A percentile compares a stretch with the other conserved stretches of the same genome.
These are phyloP conservation scores for Agriopis marginaria DNA, from an alignment of 2,888 invertebrate species.

Conservation along the genomic window DNA sequence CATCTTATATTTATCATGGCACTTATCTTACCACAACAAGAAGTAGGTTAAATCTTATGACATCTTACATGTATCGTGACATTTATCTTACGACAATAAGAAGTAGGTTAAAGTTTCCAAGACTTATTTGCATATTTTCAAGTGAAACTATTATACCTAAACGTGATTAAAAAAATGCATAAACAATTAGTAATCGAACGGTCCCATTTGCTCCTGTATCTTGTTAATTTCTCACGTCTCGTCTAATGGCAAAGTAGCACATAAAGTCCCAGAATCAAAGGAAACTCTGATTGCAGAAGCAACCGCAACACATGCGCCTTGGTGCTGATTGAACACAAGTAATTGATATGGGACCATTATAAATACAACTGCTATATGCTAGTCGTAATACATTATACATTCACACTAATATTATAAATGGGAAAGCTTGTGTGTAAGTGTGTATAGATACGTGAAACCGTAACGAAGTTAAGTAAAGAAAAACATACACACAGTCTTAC, in stretches of 20 bases:
- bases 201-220: slow-evolving; percentile 6
- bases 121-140: too few relatives aligned
- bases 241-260: slow-evolving; percentile 80
- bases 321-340: slow-evolving; percentile 26
- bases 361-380: background rate
- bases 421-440: too few relatives aligned
- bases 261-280: slow-evolving; percentile 72
- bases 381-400: background rate
- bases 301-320: slow-evolving; percentile 17
- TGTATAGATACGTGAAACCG: too few relatives aligned
- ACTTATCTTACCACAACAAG: too few relatives aligned
- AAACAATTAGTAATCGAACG: slow-evolving; percentile 2
- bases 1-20: too few relatives aligned
- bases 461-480: too few relatives aligned
- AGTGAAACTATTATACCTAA: background rate
- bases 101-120: too few relatives aligned
- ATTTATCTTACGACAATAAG: too few relatives aligned
- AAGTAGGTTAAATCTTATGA: too few relatives aligned
- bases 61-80: too few relatives aligned
- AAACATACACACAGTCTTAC: too few relatives aligned
- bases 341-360: slow-evolving; percentile 21
- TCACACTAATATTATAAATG: too few relatives aligned
- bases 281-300: slow-evolving; percentile 51
- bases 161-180: background rate
- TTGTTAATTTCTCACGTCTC: slow-evolving; percentile 78